Evolutionary conservation across 2,888 invertebrate genomes (phyloP), one percentile per base, ranked within the genome.

Genomic region (Agrotis puta): DNA sequence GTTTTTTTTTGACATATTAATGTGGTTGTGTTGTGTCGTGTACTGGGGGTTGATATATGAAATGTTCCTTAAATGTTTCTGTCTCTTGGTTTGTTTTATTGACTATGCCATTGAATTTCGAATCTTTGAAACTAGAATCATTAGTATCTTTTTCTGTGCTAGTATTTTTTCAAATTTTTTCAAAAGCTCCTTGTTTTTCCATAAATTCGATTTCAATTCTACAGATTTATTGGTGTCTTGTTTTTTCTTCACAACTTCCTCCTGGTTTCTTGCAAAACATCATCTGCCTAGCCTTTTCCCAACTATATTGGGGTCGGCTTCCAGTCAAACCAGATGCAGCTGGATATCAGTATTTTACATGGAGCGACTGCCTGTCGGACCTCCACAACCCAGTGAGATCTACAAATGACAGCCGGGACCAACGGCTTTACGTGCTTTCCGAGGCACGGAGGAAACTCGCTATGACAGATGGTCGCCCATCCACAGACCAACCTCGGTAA

Each of bases 1-100:
- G 45, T 58, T 72, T 24, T 62, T 77, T 61, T 80, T 63, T 18
- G 50, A 56, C 33, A 53, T 57, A 62, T 68, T 69, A 66, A 50
- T 62, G 48, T 70, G 20, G 51, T 65, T 68, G 61, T 54, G 45
- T 57, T 67, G 45, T 66, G 43, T 59, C 58, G 20, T 27, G 47
- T 27, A 58, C 58, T 57, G 48, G 20, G 13, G 22, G 13, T 0
- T 76, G 58, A 81, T 64, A 64, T 39, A 77, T 69, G 45, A 20
- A 13, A 51, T 20, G 7, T 6, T 62, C 48, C 14, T 7, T 68
- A 39, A 51, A 57, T 71, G 39, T 62, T 70, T 68, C 4, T 16
- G 33, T 14, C 1, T 50, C 7, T n/a, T 63, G 0, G n/a, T 72
- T 51, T 22, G 39, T 64, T 72, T 39, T 6, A 39, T 27, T 1